These are phyloP conservation scores for Trochalopteron elliotii DNA, from an alignment of 2,113 vertebrate species.

Conservation along the genomic window DNA sequence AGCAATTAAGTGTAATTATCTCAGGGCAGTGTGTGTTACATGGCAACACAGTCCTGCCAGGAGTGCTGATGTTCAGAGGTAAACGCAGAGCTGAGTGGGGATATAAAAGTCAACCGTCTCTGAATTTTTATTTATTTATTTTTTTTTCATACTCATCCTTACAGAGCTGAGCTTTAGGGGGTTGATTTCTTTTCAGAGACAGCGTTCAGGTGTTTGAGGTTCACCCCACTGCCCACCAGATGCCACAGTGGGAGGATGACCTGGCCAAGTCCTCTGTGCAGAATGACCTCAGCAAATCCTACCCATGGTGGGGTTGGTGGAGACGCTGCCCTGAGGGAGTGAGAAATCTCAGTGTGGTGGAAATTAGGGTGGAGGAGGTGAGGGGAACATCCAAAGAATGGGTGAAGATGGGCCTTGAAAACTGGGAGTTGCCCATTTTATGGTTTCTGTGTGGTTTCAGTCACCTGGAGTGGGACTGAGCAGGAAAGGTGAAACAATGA, in stretches of 20 bases:
- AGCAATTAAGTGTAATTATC: conserved; percentile 24
- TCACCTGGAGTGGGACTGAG: background rate
- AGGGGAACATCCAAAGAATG: background rate
- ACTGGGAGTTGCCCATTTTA: background rate
- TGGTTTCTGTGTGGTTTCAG: background rate
- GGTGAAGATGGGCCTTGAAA: background rate
- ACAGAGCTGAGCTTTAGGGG: background rate
- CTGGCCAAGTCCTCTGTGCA: background rate
- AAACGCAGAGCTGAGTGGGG: background rate
- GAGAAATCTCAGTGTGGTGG: background rate
- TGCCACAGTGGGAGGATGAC: background rate
- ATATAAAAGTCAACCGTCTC: background rate
- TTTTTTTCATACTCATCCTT: background rate
- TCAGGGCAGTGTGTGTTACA: background rate
- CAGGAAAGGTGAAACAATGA: conserved; percentile 9
- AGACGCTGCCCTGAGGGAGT: accelerated
- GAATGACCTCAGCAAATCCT: background rate
- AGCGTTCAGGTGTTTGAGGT: background rate
- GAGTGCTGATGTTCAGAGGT: background rate
- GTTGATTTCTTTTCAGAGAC: background rate
- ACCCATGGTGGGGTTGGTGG: accelerated
- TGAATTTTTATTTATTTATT: background rate
- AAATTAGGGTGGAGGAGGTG: background rate
- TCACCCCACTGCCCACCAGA: background rate
- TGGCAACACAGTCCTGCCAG: background rate